Percentiles rank a stretch among this genome's conserved stretches.
Evolutionary conservation across 2,888 invertebrate genomes (phyloP).

Genomic region (Eupithecia insigniata): DNA sequence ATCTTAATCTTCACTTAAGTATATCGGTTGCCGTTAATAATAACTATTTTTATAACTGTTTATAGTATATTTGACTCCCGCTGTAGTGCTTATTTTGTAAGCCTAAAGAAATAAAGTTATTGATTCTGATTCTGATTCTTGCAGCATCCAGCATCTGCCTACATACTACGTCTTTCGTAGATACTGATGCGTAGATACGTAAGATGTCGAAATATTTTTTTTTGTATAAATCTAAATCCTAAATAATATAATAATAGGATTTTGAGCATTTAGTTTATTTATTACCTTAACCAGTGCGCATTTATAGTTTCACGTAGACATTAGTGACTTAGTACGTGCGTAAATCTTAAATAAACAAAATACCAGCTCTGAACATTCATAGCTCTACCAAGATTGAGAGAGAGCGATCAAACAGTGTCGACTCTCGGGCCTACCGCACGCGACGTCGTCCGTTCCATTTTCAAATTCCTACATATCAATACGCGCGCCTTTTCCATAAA

Average conservation of each 20-base stretch:
- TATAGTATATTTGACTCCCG: too few relatives aligned
- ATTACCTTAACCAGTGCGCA: neutral
- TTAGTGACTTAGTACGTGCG: slow-evolving; percentile 3
- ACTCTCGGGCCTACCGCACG: slow-evolving; percentile 54
- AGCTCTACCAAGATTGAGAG: slow-evolving; percentile 60
- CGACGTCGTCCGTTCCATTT: slow-evolving; percentile 62
- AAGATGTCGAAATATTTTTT: neutral
- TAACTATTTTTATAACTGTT: too few relatives aligned
- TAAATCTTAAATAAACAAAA: slow-evolving; percentile 22
- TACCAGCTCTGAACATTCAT: slow-evolving; percentile 51
- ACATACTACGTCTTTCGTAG: too few relatives aligned
- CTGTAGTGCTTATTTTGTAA: too few relatives aligned
- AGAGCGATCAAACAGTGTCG: slow-evolving; percentile 74
- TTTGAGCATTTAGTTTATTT: neutral
- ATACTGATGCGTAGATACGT: neutral
- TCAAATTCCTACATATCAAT: slow-evolving; percentile 52
- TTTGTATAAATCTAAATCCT: neutral
- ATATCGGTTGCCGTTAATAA: too few relatives aligned
- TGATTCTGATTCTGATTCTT: too few relatives aligned
- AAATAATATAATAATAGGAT: too few relatives aligned
- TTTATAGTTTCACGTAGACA: slow-evolving; percentile 17
- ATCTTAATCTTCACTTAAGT: too few relatives aligned
- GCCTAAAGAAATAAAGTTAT: too few relatives aligned
- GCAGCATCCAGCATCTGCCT: too few relatives aligned
- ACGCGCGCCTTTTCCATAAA: slow-evolving; percentile 54